Evolutionary conservation across 2,113 vertebrate species (phyloP).

Genomic region (Sapayoa aenigma): DNA sequence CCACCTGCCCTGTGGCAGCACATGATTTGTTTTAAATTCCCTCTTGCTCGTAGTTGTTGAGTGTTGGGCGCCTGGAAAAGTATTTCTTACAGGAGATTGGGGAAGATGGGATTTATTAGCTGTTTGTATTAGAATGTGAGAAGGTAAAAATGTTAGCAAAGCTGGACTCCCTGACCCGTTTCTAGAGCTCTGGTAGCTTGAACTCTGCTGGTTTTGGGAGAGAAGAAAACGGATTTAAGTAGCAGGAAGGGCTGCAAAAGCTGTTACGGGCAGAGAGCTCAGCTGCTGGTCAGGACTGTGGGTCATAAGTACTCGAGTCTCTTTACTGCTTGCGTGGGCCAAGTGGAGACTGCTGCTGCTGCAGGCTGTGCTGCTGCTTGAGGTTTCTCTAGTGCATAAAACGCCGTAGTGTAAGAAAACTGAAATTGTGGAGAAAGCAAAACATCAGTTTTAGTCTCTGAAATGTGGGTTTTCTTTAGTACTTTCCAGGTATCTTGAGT

Average conservation of each 20-base stretch:
- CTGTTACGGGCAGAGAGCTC: neutral
- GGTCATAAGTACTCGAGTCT: neutral
- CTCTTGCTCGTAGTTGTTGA: neutral
- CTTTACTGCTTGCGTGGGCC: neutral
- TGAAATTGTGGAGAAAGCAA: neutral
- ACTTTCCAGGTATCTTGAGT: neutral
- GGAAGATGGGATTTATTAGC: neutral
- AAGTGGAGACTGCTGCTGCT: neutral
- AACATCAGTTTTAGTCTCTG: neutral
- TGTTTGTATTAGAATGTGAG: neutral
- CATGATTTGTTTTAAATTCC: neutral
- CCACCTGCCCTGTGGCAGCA: neutral
- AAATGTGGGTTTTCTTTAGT: neutral
- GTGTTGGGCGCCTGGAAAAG: neutral
- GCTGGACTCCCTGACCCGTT: neutral
- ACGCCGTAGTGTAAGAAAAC: neutral
- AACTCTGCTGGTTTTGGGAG: neutral
- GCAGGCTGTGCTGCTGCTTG: neutral
- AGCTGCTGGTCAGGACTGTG: neutral
- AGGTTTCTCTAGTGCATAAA: neutral
- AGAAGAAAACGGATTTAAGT: neutral
- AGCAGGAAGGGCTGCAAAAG: neutral
- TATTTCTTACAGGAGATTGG: neutral
- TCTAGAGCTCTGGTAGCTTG: neutral
- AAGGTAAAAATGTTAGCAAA: neutral